A percentile compares a stretch with the other conserved stretches of the same genome.
Evolutionary conservation across 2,797 vertebrate species (phyloP).

Genomic region (Champsocephalus gunnari): DNA sequence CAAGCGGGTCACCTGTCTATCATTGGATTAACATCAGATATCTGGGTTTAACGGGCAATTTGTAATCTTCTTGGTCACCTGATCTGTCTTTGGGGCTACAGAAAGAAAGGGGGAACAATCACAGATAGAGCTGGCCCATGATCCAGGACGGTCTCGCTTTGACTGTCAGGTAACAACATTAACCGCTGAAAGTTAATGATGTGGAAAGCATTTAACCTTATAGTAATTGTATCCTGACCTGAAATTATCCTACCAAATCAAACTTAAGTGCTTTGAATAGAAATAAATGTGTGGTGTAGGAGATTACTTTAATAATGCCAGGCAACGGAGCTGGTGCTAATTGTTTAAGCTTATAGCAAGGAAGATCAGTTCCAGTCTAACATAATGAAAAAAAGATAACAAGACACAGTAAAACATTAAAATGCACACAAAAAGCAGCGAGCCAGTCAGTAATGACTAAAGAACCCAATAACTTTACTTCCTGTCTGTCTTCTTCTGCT

Average conservation of each 20-base stretch:
- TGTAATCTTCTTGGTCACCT: slow-evolving; percentile 46
- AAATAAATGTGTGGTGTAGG: slow-evolving; percentile 23
- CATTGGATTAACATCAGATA: slow-evolving; percentile 52
- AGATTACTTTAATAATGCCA: no score
- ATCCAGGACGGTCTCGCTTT: slow-evolving; percentile 4
- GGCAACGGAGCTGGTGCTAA: no score
- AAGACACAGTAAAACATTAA: no score
- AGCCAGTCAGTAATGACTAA: no score
- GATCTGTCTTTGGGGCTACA: slow-evolving; percentile 32
- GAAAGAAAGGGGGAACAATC: background rate
- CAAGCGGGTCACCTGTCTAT: slow-evolving; percentile 54
- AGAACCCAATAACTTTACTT: no score
- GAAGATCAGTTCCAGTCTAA: no score
- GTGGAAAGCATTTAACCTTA: slow-evolving; percentile 34
- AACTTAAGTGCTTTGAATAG: slow-evolving; percentile 23
- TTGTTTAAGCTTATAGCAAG: no score
- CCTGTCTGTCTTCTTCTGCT: no score
- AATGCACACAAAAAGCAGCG: no score
- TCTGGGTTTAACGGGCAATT: slow-evolving; percentile 21
- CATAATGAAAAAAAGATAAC: no score
- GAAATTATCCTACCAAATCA: slow-evolving; percentile 42
- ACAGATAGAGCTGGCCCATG: background rate
- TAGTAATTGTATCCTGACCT: slow-evolving; percentile 33
- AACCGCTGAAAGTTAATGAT: slow-evolving; percentile 8
- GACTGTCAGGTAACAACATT: slow-evolving; percentile 6